Conservation (phyloP, 2,888 invertebrate species). For the Meta bourneti region DNA sequence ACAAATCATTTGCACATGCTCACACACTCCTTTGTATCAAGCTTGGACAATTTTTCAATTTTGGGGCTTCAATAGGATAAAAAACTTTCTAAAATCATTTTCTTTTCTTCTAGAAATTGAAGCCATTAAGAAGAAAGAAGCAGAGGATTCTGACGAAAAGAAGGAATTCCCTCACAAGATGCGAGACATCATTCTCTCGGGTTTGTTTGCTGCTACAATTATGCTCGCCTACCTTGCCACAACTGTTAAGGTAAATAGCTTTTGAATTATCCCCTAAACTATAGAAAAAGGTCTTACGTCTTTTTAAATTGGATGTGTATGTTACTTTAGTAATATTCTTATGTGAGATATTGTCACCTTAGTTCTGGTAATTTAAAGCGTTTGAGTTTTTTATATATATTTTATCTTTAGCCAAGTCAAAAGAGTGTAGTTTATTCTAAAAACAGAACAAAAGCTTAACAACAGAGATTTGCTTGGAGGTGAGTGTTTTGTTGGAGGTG, state of each 20-base stretch:
- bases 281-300: not conserved
- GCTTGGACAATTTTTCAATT: too few relatives aligned
- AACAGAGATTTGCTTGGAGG: not conserved
- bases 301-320: not conserved
- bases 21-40: too few relatives aligned
- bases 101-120: conserved; percentile 54
- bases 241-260: conserved; percentile 49
- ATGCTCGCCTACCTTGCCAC: conserved; percentile 86
- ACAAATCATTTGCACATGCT: too few relatives aligned
- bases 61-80: too few relatives aligned
- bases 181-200: conserved; percentile 86
- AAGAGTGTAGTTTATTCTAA: not conserved
- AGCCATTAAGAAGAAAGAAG: conserved; percentile 57
- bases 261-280: not conserved
- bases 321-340: not conserved
- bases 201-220: conserved; percentile 85
- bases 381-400: too few relatives aligned
- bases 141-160: conserved; percentile 72
- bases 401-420: conserved; percentile 24
- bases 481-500: not conserved
- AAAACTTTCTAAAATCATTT: too few relatives aligned
- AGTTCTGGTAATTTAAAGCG: not conserved
- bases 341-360: not conserved
- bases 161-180: conserved; percentile 85
- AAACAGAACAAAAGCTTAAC: not conserved